Conservation (phyloP, 2,113 vertebrate species). For the Oreochromis spilurus region DNA sequence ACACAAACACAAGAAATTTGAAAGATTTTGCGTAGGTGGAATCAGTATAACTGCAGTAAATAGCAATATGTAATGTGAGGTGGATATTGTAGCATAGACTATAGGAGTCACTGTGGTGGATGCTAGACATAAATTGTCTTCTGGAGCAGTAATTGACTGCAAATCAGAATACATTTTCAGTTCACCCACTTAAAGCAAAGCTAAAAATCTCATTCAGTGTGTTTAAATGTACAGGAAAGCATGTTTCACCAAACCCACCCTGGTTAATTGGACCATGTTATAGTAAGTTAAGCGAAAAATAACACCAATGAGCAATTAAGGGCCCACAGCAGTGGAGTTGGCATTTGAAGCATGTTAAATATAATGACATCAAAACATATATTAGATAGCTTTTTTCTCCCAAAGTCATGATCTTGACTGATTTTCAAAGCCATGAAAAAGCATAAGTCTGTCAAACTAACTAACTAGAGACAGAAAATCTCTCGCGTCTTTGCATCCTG, state of each 20-base stretch:
- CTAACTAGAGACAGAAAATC: not conserved
- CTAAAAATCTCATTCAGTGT: not conserved
- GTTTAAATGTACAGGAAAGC: not conserved
- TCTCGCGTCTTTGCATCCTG: not conserved
- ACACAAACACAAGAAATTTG: not conserved
- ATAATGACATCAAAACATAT: constrained; percentile 5
- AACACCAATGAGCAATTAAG: not conserved
- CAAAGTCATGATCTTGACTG: not conserved
- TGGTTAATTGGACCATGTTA: not conserved
- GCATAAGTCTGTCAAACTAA: not conserved
- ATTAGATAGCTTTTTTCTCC: not conserved
- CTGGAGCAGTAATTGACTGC: not conserved
- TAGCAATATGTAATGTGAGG: not conserved
- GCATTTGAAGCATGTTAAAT: not conserved
- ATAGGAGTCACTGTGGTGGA: not conserved
- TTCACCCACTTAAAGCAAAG: not conserved
- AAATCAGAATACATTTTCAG: not conserved
- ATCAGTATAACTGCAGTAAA: not conserved
- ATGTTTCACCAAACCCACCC: not conserved
- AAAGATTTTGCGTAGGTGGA: not conserved
- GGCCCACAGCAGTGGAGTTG: not conserved
- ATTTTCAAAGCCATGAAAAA: not conserved
- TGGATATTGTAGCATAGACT: not conserved
- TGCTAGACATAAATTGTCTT: not conserved
- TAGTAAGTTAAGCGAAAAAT: not conserved